phyloP scores from a whole-genome alignment of 2,797 vertebrate genomes.

The Arctocebus calabarensis region DNA sequence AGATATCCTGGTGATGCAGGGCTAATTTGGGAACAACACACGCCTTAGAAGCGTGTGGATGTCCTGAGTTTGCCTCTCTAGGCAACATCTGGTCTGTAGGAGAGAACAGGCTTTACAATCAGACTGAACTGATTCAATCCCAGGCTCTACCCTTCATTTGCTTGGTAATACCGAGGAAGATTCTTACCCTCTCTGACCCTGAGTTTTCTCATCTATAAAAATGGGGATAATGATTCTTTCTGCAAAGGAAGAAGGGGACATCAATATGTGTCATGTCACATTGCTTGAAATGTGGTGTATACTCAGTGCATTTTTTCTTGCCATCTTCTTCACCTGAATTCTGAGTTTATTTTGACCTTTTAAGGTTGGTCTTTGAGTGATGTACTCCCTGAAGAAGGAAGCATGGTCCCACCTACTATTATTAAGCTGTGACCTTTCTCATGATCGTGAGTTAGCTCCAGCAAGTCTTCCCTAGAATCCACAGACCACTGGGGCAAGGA shows the following conservation, averaged over 20 bases:
- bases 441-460: background rate
- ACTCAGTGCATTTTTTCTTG: background rate
- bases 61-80: background rate
- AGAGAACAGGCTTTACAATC: background rate
- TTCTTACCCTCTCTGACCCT: conserved; percentile 1
- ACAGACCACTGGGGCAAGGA: background rate
- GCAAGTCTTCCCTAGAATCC: background rate
- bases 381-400: background rate
- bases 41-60: background rate
- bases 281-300: background rate
- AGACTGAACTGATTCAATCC: background rate
- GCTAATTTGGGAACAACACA: background rate
- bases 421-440: background rate
- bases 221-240: background rate
- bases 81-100: background rate
- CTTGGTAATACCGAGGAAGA: background rate
- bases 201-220: conserved; percentile 32
- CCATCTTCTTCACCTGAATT: background rate
- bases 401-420: background rate
- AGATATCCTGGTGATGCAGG: background rate
- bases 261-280: background rate
- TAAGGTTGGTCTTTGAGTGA: background rate
- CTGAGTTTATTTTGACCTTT: background rate
- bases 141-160: background rate
- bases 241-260: background rate